Evolutionary conservation across 92 coral and sea anemone species (phyloP).

Genomic region (Epizoanthus illoricatus): DNA sequence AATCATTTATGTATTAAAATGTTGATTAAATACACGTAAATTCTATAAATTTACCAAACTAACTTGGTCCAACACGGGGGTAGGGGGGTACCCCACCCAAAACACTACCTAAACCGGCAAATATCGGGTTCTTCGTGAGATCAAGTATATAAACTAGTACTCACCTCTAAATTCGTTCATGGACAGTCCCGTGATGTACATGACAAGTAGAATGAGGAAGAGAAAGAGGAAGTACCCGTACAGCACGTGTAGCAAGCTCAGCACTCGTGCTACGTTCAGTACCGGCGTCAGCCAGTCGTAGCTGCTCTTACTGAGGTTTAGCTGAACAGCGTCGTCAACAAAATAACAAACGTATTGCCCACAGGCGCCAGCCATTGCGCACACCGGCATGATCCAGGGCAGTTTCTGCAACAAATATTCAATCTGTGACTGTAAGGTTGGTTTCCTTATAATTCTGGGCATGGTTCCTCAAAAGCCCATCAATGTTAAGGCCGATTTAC

Average conservation of each 20-base stretch:
- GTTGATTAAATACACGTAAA: no score
- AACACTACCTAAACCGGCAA: no score
- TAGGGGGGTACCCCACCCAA: no score
- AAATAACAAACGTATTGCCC: constrained; percentile 92
- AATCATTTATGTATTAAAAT: no score
- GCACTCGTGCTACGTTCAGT: constrained; percentile 69
- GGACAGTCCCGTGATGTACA: constrained; percentile 84
- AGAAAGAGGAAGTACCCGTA: constrained; percentile 87
- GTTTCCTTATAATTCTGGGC: no score
- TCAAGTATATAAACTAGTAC: background rate
- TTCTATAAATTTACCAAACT: no score
- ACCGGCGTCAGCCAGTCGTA: constrained; percentile 60
- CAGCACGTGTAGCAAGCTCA: constrained; percentile 81
- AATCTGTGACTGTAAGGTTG: background rate
- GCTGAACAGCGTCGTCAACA: constrained; percentile 84
- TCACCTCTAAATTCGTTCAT: constrained; percentile 96
- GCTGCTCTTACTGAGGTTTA: constrained; percentile 52
- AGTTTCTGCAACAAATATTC: constrained; percentile 61
- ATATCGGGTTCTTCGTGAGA: no score
- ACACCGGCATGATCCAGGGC: constrained; percentile 66
- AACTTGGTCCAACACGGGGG: no score
- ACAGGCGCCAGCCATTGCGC: constrained; percentile 68
- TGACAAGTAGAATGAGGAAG: constrained; percentile 68
- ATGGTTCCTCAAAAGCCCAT: no score
- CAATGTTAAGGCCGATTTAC: no score